Evolutionary conservation across 1,140 invertebrate genomes (phyloP).

Genomic region (Drosophila funebris): DNA sequence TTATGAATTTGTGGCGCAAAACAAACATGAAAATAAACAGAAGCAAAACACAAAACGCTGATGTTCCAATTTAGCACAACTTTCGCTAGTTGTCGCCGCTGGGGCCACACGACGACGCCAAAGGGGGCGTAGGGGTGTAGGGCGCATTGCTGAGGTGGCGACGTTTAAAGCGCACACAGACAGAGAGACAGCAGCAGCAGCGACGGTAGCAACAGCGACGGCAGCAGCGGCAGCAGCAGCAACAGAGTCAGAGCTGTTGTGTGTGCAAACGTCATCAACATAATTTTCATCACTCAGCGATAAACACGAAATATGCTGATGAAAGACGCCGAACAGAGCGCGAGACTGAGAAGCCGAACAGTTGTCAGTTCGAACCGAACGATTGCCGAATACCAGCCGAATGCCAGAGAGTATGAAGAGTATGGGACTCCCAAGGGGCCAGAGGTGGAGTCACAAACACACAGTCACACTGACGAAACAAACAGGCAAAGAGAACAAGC

Average conservation of each 20-base stretch:
- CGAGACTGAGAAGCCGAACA: conserved; percentile 24
- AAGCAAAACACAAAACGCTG: conserved; percentile 66
- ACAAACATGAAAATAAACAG: conserved; percentile 68
- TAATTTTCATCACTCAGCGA: conserved; percentile 80
- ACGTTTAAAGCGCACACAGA: conserved; percentile 45
- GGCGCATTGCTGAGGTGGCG: conserved; percentile 27
- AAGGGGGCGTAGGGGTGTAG: not conserved
- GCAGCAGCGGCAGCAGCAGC: conserved; percentile 13
- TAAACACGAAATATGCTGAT: conserved; percentile 76
- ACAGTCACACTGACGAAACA: not conserved
- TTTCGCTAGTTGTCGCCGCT: conserved; percentile 76
- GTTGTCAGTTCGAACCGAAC: conserved; percentile 23
- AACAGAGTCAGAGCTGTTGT: conserved; percentile 18
- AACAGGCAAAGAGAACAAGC: conserved; percentile 15
- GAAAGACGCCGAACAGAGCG: conserved; percentile 73
- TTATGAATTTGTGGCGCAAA: conserved; percentile 34
- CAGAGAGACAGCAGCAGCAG: conserved; percentile 29
- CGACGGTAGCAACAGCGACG: conserved; percentile 12
- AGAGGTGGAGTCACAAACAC: conserved; percentile 46
- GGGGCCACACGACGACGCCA: conserved; percentile 29
- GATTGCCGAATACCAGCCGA: conserved; percentile 14
- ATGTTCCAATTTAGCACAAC: conserved; percentile 81
- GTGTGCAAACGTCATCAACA: conserved; percentile 77
- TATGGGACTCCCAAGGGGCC: conserved; percentile 45
- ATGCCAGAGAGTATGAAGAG: conserved; percentile 32